phyloP scores from a whole-genome alignment of 2,888 invertebrate species.

The Drosophila neotestacea region DNA sequence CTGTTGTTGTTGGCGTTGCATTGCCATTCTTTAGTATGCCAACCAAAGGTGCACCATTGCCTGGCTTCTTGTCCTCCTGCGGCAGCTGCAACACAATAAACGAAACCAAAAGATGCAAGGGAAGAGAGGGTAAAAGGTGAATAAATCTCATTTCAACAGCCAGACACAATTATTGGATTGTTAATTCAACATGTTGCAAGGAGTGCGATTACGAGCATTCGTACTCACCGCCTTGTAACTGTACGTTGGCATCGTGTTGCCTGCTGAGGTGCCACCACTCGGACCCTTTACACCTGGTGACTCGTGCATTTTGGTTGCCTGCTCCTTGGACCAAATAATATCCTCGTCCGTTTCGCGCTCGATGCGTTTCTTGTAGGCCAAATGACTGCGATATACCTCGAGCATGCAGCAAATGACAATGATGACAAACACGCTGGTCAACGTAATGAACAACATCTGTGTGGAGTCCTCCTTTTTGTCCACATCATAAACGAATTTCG shows the following conservation, averaged over 20 bases:
- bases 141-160: constrained; percentile 52
- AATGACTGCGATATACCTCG: constrained; percentile 92
- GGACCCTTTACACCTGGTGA: constrained; percentile 85
- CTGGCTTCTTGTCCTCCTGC: constrained; percentile 83
- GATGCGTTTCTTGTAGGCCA: constrained; percentile 89
- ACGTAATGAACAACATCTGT: constrained; percentile 92
- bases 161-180: constrained; percentile 27
- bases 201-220: too few species aligned
- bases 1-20: constrained; percentile 57
- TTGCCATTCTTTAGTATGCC: constrained; percentile 85
- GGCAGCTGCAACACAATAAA: constrained; percentile 74
- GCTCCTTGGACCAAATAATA: constrained; percentile 90
- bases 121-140: background rate
- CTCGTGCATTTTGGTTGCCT: constrained; percentile 89
- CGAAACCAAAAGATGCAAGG: background rate
- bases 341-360: constrained; percentile 92
- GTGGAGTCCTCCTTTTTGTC: constrained; percentile 92
- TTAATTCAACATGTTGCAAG: constrained; percentile 44
- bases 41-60: constrained; percentile 82
- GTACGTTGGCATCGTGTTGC: constrained; percentile 80
- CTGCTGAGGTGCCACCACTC: background rate
- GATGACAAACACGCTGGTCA: constrained; percentile 91
- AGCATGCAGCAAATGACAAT: constrained; percentile 89
- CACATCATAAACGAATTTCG: constrained; percentile 89
- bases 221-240: constrained; percentile 86